phyloP scores from a whole-genome alignment of 2,113 vertebrate species.

The Phrynocephalus versicolor region DNA sequence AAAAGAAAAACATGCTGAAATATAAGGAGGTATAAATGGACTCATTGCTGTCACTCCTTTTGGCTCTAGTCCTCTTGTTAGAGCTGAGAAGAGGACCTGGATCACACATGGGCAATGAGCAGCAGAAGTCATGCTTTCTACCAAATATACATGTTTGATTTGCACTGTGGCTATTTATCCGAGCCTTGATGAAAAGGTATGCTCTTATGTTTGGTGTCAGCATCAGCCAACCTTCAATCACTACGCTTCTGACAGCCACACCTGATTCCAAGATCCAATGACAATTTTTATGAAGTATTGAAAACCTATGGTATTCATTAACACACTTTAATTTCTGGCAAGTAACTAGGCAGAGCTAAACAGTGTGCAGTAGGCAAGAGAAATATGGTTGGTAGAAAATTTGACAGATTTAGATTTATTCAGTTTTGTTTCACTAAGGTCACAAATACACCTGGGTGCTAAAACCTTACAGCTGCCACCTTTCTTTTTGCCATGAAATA shows the following conservation, averaged over 20 bases:
- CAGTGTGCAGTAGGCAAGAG: too few species aligned
- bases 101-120: not conserved
- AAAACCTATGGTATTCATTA: not conserved
- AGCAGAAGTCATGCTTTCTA: not conserved
- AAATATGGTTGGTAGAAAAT: not conserved
- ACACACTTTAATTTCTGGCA: not conserved
- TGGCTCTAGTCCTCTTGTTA: not conserved
- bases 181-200: too few species aligned
- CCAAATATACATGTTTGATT: too few species aligned
- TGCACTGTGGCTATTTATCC: too few species aligned
- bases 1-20: too few species aligned
- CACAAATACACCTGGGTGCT: too few species aligned
- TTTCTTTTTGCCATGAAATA: fast-evolving
- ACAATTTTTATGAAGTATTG: not conserved
- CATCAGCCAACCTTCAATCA: not conserved
- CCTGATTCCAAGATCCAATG: not conserved
- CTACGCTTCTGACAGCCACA: not conserved
- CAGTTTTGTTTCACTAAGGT: not conserved
- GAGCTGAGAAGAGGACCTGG: not conserved
- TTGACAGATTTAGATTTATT: not conserved
- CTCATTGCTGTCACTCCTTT: not conserved
- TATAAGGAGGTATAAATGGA: too few species aligned
- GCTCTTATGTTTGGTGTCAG: too few species aligned
- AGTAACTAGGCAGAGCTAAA: too few species aligned
- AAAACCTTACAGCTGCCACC: fast-evolving